Evolutionary conservation across 2,113 vertebrate species (phyloP).

Genomic region (Corvus moneduloides): DNA sequence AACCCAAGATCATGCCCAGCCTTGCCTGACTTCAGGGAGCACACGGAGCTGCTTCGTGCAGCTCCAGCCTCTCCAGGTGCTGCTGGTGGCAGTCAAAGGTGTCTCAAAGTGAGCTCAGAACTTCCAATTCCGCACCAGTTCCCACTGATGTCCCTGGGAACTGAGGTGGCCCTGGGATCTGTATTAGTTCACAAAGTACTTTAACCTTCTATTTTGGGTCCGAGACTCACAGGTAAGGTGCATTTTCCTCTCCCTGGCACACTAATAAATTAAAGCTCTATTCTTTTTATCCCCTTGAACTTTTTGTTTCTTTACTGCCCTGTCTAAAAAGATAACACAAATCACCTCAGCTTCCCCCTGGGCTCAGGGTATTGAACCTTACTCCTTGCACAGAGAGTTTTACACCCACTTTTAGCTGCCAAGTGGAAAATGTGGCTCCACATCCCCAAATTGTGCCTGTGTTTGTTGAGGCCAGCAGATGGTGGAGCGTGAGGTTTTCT

Average conservation of each 20-base stretch:
- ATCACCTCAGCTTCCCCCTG: neutral
- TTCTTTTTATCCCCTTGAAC: neutral
- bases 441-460: neutral
- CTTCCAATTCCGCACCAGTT: rapidly evolving
- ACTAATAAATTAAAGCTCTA: neutral
- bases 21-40: neutral
- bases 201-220: neutral
- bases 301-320: neutral
- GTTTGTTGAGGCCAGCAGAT: neutral
- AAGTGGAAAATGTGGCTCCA: neutral
- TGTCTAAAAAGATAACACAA: neutral
- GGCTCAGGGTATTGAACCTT: rapidly evolving
- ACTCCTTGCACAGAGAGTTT: neutral
- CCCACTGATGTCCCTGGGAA: neutral
- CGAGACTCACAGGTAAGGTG: neutral
- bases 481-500: neutral
- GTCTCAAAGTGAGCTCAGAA: neutral
- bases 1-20: neutral
- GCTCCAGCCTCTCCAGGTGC: neutral
- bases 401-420: neutral
- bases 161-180: neutral
- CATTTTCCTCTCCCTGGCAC: neutral
- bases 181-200: rapidly evolving
- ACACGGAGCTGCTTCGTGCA: neutral
- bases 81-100: neutral